These are phyloP conservation scores for Manacus vitellinus DNA, from an alignment of 2,113 vertebrate species.

Conservation along the genomic window DNA sequence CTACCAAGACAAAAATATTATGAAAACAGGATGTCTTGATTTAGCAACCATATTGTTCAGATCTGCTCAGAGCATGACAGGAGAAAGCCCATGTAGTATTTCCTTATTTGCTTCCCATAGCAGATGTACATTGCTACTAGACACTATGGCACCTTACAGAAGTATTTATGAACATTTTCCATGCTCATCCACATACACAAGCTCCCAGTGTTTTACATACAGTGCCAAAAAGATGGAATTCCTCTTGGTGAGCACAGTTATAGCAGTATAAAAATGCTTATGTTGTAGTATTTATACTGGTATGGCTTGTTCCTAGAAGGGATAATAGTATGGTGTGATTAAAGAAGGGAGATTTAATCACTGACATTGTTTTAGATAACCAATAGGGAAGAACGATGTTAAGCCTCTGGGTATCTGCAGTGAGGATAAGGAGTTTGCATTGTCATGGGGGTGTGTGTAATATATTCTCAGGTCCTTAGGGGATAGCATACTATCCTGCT, in stretches of 20 bases:
- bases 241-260: neutral
- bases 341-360: constrained; percentile 47
- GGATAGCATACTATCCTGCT: neutral
- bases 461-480: neutral
- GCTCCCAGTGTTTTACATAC: neutral
- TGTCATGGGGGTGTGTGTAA: neutral
- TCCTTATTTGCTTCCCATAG: neutral
- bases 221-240: neutral
- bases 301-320: constrained; percentile 8
- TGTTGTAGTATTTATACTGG: neutral
- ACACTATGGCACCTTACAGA: neutral
- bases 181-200: neutral
- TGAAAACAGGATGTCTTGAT: constrained; percentile 1
- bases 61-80: neutral
- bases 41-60: neutral
- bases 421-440: neutral
- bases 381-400: neutral
- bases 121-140: neutral
- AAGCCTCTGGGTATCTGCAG: neutral
- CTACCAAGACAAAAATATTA: neutral
- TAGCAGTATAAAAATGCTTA: neutral
- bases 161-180: neutral
- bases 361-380: constrained; percentile 14
- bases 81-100: neutral
- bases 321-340: neutral